Evolutionary conservation across 2,113 vertebrate species (phyloP), one percentile per base, ranked within the genome.

Genomic region (Pseudonaja textilis): DNA sequence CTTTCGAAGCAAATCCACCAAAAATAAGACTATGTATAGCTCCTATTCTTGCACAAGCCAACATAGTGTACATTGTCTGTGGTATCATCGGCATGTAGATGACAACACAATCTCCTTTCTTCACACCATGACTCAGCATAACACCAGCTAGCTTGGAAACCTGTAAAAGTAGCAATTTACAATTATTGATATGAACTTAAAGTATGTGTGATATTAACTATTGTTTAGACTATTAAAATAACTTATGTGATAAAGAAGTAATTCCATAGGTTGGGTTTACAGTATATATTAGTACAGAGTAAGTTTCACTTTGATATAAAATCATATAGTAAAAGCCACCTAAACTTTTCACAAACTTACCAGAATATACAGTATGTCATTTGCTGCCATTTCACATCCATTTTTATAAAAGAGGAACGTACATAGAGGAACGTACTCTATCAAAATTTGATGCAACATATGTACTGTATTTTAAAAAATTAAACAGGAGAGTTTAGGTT

Each of bases 31-130:
- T 99, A 93, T 99, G 99, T 14, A 99, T 98, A 52, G 99, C 99
- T 90, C 99, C 99, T 90, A 99, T 98, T 94, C 99, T 98, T 0
- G 99, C 98, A 92, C 99, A 99, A 1, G 99, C 99, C 96, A 99
- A 94, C 99, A 99, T 99, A 92, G 98, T 97, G 89, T 98, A 98
- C 96, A 99, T 98, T 4, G 99, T 99, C 97, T 99, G 98, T 0
- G 99, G 99, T 91, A 99, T 98, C 99, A 99, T 99, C 85, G 99
- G 99, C 99, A 99, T 99, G 96, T 99, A 99, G 97, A 99, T 99
- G 89, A 99, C 98, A 56, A 99, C 99, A 59, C 98, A 97, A 93
- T 99, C 99, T 29, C 99, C 99, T 93, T 98, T 99, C 93, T 94
- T 96, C 56, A 99, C 98, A 3, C 98, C 99, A 20, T 98, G 96